phyloP scores from a whole-genome alignment of 1,140 invertebrate genomes.

The Rhopalosiphum maidis region DNA sequence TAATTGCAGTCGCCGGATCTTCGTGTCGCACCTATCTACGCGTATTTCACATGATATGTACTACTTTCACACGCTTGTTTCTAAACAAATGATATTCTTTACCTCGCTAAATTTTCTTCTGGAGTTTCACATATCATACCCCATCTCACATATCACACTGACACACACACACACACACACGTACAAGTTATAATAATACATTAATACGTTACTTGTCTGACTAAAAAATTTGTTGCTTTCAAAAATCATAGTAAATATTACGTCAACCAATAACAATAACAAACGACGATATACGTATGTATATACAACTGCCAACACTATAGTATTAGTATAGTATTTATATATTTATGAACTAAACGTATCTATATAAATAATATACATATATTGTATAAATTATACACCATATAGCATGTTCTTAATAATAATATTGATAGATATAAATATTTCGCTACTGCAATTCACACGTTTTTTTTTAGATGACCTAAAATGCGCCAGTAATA shows the following conservation, averaged over 20 bases:
- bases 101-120: background rate
- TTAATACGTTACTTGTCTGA: background rate
- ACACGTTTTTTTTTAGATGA: conserved; percentile 6
- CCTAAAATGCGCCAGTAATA: conserved; percentile 27
- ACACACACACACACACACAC: background rate
- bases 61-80: too few species aligned
- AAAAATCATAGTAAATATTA: background rate
- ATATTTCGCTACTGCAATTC: background rate
- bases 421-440: conserved; percentile 4
- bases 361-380: too few species aligned
- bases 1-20: too few species aligned
- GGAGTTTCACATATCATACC: background rate
- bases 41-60: too few species aligned
- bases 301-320: background rate
- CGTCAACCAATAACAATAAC: background rate
- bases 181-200: background rate
- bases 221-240: background rate
- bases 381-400: background rate
- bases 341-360: background rate
- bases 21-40: too few species aligned
- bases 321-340: background rate
- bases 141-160: background rate
- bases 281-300: background rate
- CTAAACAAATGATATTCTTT: too few species aligned
- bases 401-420: background rate